Evolutionary conservation across 64 coral and sea anemone genomes (phyloP), one percentile per base, ranked within the genome.

Genomic region (Astreopora myriophthalma): DNA sequence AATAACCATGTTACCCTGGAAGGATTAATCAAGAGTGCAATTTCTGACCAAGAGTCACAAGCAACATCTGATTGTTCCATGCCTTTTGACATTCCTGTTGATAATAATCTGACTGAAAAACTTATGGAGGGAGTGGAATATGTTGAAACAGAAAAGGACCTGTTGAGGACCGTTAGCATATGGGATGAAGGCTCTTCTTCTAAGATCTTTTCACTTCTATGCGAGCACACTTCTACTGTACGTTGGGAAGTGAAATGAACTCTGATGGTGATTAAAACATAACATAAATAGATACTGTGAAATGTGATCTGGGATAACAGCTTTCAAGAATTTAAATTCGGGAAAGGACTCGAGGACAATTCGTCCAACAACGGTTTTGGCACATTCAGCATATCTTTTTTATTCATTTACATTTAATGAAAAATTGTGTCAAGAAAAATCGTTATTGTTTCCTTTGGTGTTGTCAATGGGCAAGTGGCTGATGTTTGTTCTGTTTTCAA

Each of bases 201-300:
- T 7, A 37, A 87, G 8, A 95, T 65, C 88, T 91, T 91, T 79
- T 87, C 88, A 24, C 76, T 95, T 66, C 86, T 88, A 89, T 95
- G 80, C 73, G 77, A 24, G 20, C 85, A 49, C 39, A 79, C 74
- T 40, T 79, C 73, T n/a, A n/a, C n/a, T n/a, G n/a, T 57, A 36
- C 64, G 32, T 68, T 74, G 30, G 73, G 0, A 78, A 91, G 80
- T 48, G 85, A 42, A 24, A 79, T 74, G 46, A 83, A 91, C 69
- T 27, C 46, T 34, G 75, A 39, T 49, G 89, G 65, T 52, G 90
- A 86, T 39, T 62, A 37, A n/a, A n/a, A n/a, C n/a, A n/a, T n/a
- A 79, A 20, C 62, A 51, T 48, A 27, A 48, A 24, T 29, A 79
- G 73, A 79, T 75, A 86, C 8, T 75, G 31, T 73, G 74, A 22